Percentiles rank a stretch among this genome's conserved stretches.
These are phyloP conservation scores for Eurytoma adleriae DNA, from an alignment of 2,888 invertebrate genomes.

Conservation along the genomic window DNA sequence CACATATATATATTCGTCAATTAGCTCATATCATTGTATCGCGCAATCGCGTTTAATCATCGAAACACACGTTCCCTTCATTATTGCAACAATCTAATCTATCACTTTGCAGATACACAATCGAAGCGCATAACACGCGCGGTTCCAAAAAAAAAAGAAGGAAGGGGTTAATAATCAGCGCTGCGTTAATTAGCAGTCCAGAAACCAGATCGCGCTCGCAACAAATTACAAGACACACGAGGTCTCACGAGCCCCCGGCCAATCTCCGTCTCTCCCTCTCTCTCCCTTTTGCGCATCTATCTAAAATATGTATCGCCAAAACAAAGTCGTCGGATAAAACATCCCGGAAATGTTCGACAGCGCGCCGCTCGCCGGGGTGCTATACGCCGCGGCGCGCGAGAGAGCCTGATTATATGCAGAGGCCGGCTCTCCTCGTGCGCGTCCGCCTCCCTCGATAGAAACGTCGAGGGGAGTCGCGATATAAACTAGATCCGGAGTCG, in stretches of 20 bases:
- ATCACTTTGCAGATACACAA: no score
- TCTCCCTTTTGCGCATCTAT: not conserved
- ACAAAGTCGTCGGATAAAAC: constrained; percentile 25
- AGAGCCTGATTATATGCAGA: not conserved
- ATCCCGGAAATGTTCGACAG: constrained; percentile 29
- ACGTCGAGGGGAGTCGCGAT: constrained; percentile 9
- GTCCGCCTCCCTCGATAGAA: not conserved
- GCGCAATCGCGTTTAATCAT: no score
- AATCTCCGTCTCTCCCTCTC: not conserved
- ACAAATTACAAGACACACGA: not conserved
- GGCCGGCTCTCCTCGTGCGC: not conserved
- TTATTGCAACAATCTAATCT: no score
- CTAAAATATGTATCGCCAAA: constrained; percentile 40
- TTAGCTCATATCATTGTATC: no score
- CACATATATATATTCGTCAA: no score
- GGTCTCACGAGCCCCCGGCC: not conserved
- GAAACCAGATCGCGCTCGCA: constrained; percentile 1
- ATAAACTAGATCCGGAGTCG: constrained; percentile 2
- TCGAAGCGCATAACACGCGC: no score
- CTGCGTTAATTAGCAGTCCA: constrained; percentile 6
- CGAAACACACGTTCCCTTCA: no score
- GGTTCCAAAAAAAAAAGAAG: no score
- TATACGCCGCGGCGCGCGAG: not conserved
- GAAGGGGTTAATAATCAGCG: not conserved
- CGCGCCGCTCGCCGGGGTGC: not conserved